A percentile compares a stretch with the other conserved stretches of the same genome.
Evolutionary conservation across 2,113 vertebrate species (phyloP).

Genomic region (Dromaius novaehollandiae): DNA sequence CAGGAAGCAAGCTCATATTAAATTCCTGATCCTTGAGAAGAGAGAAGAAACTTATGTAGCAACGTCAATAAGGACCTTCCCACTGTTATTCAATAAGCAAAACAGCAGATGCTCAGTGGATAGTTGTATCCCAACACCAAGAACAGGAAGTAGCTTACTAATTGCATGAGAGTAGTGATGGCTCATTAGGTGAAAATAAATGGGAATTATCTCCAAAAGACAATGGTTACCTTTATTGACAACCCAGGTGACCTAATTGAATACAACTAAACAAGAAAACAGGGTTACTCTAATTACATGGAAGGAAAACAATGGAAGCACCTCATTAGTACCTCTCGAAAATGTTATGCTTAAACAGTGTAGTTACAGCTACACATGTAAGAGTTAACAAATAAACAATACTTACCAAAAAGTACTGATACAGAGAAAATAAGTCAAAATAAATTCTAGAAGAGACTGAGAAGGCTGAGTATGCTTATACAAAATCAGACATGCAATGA

Average conservation of each 20-base stretch:
- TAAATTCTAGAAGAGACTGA: neutral
- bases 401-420: neutral
- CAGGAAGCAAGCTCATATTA: neutral
- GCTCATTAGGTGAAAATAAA: conserved; percentile 59
- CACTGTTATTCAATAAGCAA: conserved; percentile 15
- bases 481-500: neutral
- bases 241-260: conserved; percentile 53
- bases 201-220: conserved; percentile 47
- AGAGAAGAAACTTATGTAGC: neutral
- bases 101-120: conserved; percentile 38
- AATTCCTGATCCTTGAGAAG: neutral
- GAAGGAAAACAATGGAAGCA: conserved; percentile 21
- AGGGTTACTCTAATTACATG: conserved; percentile 23
- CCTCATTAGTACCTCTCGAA: neutral
- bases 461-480: neutral
- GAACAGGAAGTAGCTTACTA: conserved; percentile 47
- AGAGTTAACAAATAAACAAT: neutral
- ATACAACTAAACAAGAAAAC: neutral
- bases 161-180: conserved; percentile 20
- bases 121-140: neutral
- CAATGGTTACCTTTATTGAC: conserved; percentile 29
- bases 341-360: neutral
- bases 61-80: neutral
- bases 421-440: neutral
- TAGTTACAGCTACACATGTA: neutral